These are phyloP conservation scores for Auanema freiburgensis DNA, from an alignment of 2,888 invertebrate genomes.

Conservation along the genomic window DNA sequence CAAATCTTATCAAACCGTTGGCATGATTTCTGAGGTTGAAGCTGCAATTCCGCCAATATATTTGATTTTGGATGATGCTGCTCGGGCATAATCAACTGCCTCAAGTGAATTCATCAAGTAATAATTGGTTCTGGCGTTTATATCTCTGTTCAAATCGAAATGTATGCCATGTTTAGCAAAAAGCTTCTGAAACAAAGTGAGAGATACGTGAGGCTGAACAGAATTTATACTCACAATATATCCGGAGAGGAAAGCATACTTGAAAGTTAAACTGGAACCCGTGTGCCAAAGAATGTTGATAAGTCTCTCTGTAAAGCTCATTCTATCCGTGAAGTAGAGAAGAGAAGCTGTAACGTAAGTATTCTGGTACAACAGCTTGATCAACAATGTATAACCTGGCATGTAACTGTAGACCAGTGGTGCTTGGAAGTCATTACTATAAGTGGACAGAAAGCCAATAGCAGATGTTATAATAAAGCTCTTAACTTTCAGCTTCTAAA, in stretches of 20 bases:
- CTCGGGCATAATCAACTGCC: constrained; percentile 12
- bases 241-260: constrained; percentile 10
- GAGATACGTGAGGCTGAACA: neutral
- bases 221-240: constrained; percentile 6
- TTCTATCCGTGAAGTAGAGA: constrained; percentile 13
- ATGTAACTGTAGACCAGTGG: constrained; percentile 17
- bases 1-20: constrained; percentile 8
- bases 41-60: constrained; percentile 22
- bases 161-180: constrained; percentile 11
- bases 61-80: constrained; percentile 13
- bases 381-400: constrained; percentile 9
- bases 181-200: constrained; percentile 9
- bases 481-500: constrained; percentile 13
- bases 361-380: neutral
- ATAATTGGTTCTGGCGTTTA: constrained; percentile 10
- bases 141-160: constrained; percentile 12
- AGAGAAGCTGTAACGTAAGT: constrained; percentile 11
- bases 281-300: constrained; percentile 16
- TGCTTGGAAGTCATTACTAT: constrained; percentile 13
- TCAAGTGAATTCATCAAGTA: constrained; percentile 16
- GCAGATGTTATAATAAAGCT: constrained; percentile 8
- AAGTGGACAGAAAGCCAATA: constrained; percentile 16
- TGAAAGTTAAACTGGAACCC: constrained; percentile 4
- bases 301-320: constrained; percentile 15
- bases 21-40: constrained; percentile 13